phyloP scores from a whole-genome alignment of 2,113 vertebrate species.

The Pristiophorus japonicus region DNA sequence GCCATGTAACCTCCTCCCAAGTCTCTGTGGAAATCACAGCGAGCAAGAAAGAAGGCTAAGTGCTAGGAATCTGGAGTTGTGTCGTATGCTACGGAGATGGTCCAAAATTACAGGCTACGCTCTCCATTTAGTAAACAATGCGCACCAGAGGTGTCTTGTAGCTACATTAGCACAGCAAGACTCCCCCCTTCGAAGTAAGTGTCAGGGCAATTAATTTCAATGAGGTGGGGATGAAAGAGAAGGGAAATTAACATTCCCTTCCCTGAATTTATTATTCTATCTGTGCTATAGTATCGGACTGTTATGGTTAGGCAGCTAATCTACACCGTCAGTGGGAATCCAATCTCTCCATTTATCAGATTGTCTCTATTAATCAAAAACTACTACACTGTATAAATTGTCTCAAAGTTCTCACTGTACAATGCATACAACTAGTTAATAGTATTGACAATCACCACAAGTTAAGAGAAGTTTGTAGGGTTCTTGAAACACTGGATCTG shows the following conservation, averaged over 20 bases:
- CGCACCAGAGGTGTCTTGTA: background rate
- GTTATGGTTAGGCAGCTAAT: background rate
- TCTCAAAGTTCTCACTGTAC: background rate
- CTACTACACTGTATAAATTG: background rate
- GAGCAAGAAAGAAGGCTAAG: background rate
- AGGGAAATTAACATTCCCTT: background rate
- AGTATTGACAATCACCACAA: background rate
- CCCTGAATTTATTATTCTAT: background rate
- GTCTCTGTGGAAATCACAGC: background rate
- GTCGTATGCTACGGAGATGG: background rate
- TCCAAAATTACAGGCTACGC: background rate
- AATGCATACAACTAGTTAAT: background rate
- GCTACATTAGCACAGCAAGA: background rate
- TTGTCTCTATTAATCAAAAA: background rate
- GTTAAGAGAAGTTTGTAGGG: background rate
- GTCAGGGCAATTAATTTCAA: background rate
- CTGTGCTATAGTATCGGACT: background rate
- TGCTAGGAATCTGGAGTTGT: background rate
- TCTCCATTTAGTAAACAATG: background rate
- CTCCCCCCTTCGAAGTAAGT: background rate
- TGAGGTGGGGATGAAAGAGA: background rate
- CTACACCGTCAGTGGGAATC: background rate
- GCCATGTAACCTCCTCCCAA: background rate
- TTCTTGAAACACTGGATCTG: background rate
- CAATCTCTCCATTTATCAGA: background rate